Conservation (phyloP, 30 jellyfish, hydroid and myxozoan genomes). For the Pelagia noctiluca region DNA sequence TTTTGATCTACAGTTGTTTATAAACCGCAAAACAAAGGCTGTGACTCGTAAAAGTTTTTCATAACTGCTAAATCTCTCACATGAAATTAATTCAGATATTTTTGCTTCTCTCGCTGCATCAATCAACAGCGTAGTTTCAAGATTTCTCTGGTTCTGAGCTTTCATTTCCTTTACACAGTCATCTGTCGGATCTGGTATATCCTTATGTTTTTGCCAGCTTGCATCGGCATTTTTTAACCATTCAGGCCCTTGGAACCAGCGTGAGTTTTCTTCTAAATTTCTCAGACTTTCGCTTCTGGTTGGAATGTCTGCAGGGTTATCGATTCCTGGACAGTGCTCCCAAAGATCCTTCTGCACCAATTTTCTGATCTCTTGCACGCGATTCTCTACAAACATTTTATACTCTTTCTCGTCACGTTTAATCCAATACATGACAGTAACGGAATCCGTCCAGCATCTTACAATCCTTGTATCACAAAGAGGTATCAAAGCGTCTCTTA, state of each 20-base stretch:
- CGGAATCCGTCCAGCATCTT: constrained; percentile 37
- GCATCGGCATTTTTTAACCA: constrained; percentile 5
- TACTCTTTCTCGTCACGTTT: constrained; percentile 32
- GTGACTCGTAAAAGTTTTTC: constrained; percentile 13
- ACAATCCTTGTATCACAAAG: background rate
- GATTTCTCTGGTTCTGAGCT: background rate
- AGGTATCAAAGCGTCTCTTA: constrained; percentile 13
- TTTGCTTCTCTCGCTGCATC: background rate
- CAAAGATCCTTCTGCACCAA: constrained; percentile 17
- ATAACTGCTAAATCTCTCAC: constrained; percentile 20
- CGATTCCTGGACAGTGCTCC: constrained; percentile 31
- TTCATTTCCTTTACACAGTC: constrained; percentile 6
- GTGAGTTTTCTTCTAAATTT: background rate
- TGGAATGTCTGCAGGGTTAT: constrained; percentile 60
- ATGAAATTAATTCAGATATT: background rate
- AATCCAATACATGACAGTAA: constrained; percentile 36
- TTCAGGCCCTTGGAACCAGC: constrained; percentile 36
- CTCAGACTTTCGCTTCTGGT: background rate
- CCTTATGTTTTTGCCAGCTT: background rate
- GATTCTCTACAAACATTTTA: constrained; percentile 40
- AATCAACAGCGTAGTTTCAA: background rate
- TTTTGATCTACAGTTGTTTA: constrained; percentile 10
- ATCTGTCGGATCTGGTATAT: background rate
- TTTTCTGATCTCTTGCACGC: constrained; percentile 48
- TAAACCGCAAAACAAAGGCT: constrained; percentile 24